Conservation (phyloP, 1,140 invertebrate genomes). For the Ceratitis capitata region DNA sequence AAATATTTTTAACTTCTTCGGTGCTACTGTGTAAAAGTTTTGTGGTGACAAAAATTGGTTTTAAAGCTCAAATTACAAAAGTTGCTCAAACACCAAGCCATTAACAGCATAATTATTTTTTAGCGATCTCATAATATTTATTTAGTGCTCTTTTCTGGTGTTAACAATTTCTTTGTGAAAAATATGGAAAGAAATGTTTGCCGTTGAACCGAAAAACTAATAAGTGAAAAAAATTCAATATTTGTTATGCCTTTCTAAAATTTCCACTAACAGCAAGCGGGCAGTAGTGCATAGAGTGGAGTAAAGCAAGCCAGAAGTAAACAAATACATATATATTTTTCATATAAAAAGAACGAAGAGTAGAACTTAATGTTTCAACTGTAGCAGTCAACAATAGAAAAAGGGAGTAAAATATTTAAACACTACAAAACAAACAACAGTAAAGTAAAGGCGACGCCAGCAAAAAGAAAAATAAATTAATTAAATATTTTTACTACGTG, state of each 20-base stretch:
- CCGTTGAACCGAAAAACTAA: not conserved
- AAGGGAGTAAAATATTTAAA: not conserved
- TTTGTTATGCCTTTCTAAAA: not conserved
- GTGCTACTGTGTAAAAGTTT: not conserved
- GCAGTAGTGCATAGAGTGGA: not conserved
- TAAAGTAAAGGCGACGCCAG: not conserved
- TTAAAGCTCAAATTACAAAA: not conserved
- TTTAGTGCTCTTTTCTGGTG: not conserved
- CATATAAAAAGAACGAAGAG: too few relatives aligned
- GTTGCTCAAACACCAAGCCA: not conserved
- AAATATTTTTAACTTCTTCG: not conserved
- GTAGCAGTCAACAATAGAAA: not conserved
- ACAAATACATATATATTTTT: too few relatives aligned
- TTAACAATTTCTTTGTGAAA: not conserved
- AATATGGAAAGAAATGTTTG: not conserved
- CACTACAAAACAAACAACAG: slow-evolving; percentile 3
- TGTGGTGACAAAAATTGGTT: not conserved
- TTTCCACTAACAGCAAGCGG: not conserved
- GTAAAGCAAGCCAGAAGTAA: not conserved
- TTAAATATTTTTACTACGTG: not conserved
- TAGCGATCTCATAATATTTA: not conserved
- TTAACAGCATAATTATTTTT: too few relatives aligned
- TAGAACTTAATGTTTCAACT: not conserved
- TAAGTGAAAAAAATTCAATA: not conserved
- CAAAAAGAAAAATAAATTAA: not conserved